Evolutionary conservation across 2,888 invertebrate species (phyloP).

Genomic region (Alloscopus bannaensis): DNA sequence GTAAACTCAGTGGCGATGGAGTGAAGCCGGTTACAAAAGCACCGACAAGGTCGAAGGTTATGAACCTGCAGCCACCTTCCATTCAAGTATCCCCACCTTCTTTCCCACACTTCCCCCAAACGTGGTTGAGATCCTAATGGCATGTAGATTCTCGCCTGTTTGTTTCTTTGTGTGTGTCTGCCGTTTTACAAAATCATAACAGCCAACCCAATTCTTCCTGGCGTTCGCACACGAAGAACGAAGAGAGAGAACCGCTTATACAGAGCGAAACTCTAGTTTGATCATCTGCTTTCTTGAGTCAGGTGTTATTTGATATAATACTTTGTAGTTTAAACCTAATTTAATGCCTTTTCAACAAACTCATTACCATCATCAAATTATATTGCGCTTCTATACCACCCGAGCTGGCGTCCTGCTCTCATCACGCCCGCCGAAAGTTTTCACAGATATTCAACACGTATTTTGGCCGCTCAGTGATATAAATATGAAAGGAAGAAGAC

Average conservation of each 20-base stretch:
- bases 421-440: constrained; percentile 35
- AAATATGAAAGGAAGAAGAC: too few relatives aligned
- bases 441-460: too few relatives aligned
- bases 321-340: constrained; percentile 39
- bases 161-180: constrained; percentile 29
- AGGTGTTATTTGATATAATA: constrained; percentile 33
- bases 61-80: constrained; percentile 65
- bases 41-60: constrained; percentile 68
- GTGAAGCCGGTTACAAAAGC: constrained; percentile 61
- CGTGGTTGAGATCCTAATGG: constrained; percentile 28
- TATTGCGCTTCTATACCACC: constrained; percentile 58
- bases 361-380: constrained; percentile 42
- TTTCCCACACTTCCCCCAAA: constrained; percentile 70
- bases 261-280: too few relatives aligned
- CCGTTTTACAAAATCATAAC: constrained; percentile 38
- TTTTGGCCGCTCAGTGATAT: too few relatives aligned
- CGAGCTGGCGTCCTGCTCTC: constrained; percentile 28
- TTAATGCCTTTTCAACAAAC: constrained; percentile 43
- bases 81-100: constrained; percentile 64
- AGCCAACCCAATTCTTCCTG: neutral
- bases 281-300: too few relatives aligned
- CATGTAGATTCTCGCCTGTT: constrained; percentile 18
- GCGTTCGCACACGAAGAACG: constrained; percentile 39
- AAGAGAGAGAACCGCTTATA: too few relatives aligned
- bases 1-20: constrained; percentile 59